A percentile compares a stretch with the other conserved stretches of the same genome.
phyloP scores from a whole-genome alignment of 2,888 invertebrate genomes.

The Magallana nippona region DNA sequence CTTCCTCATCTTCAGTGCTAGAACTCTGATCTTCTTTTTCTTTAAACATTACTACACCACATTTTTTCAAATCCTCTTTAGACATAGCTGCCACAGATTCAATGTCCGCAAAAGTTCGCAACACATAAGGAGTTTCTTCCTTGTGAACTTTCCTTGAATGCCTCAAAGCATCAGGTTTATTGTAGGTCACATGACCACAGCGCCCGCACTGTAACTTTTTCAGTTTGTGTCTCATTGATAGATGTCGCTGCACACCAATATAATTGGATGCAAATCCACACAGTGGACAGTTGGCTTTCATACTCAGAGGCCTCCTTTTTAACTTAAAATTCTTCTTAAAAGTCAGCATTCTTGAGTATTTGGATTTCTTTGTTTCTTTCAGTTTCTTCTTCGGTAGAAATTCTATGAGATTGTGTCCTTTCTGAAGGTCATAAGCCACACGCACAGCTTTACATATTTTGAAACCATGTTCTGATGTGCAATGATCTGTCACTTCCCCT shows the following conservation, averaged over 20 bases:
- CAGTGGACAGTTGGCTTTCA: conserved; percentile 36
- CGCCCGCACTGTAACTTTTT: conserved; percentile 37
- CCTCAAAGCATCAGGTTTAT: conserved; percentile 21
- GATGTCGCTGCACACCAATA: conserved; percentile 39
- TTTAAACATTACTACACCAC: conserved; percentile 9
- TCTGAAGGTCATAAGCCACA: not conserved
- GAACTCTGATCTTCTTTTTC: not conserved
- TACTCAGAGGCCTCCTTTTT: not conserved
- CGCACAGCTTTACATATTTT: not conserved
- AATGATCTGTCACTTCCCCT: conserved; percentile 14
- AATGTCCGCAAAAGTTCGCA: conserved; percentile 33
- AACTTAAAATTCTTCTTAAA: not conserved
- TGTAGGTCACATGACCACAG: conserved; percentile 2
- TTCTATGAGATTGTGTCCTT: conserved; percentile 3
- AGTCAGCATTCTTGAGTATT: not conserved
- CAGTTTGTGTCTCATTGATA: conserved; percentile 33
- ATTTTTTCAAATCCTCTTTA: not conserved
- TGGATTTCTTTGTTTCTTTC: not conserved
- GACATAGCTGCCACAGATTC: conserved; percentile 25
- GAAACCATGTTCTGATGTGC: not conserved
- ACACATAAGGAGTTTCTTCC: not conserved
- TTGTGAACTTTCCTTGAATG: conserved; percentile 22
- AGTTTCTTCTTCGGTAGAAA: not conserved
- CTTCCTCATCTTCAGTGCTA: conserved; percentile 16
- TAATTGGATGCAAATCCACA: conserved; percentile 35